Evolutionary conservation across 2,797 vertebrate genomes (phyloP).

Genomic region (Oophaga sylvatica): DNA sequence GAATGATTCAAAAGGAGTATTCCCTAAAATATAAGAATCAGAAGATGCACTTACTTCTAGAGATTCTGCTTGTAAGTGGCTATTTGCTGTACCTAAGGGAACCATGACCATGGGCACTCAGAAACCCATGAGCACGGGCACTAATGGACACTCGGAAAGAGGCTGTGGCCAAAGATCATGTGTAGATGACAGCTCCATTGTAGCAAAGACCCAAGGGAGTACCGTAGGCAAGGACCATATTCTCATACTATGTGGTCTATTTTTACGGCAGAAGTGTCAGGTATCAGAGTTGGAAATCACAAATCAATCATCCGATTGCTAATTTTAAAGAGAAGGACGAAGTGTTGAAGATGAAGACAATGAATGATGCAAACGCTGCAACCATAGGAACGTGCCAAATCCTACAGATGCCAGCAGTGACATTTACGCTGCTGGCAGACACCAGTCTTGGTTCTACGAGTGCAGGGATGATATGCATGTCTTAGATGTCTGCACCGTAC

Average conservation of each 20-base stretch:
- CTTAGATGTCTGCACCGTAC: conserved; percentile 21
- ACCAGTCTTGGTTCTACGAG: conserved; percentile 22
- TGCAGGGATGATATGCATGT: conserved; percentile 1
- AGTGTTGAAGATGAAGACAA: neutral
- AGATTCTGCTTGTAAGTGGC: no score
- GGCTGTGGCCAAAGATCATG: no score
- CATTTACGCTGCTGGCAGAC: conserved; percentile 43
- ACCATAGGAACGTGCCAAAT: neutral
- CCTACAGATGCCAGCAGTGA: conserved; percentile 23
- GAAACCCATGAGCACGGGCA: no score
- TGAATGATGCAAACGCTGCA: neutral
- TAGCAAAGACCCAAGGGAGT: neutral
- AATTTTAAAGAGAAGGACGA: neutral
- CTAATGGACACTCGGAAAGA: no score
- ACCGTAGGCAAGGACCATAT: neutral
- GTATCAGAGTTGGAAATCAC: neutral
- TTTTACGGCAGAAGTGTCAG: neutral
- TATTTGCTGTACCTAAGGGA: no score
- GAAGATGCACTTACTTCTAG: no score
- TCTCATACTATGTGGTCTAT: neutral
- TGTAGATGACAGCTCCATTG: neutral
- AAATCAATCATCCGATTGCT: neutral
- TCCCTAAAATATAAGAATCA: no score
- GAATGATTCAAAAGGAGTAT: no score
- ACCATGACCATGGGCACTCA: no score